phyloP scores from a whole-genome alignment of 2,888 invertebrate genomes.

The Drosophila anomalata region DNA sequence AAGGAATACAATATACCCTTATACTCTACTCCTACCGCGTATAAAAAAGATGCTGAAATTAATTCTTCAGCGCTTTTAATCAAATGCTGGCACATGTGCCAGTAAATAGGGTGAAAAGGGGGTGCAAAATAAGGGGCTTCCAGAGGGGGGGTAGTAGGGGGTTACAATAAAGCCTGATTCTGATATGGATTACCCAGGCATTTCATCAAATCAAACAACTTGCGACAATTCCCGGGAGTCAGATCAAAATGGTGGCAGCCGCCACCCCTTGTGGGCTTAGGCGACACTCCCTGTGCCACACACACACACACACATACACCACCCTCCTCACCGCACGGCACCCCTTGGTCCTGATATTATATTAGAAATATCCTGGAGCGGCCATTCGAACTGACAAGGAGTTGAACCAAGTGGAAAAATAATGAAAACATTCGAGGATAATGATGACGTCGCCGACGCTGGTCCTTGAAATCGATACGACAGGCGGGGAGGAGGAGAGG shows the following conservation, averaged over 20 bases:
- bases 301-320: conserved; percentile 17
- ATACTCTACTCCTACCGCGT: too few species aligned
- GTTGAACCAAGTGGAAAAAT: conserved; percentile 83
- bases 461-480: conserved; percentile 78
- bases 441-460: conserved; percentile 59
- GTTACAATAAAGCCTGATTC: conserved; percentile 1
- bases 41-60: conserved; percentile 54
- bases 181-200: conserved; percentile 48
- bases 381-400: conserved; percentile 82
- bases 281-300: background rate
- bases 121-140: too few species aligned
- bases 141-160: background rate
- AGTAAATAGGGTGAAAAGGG: conserved; percentile 6
- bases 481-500: conserved; percentile 28
- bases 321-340: conserved; percentile 20
- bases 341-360: conserved; percentile 11
- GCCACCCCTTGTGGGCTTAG: conserved; percentile 16
- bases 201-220: conserved; percentile 66
- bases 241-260: conserved; percentile 69
- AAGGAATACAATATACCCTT: too few species aligned
- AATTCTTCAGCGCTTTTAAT: conserved; percentile 80
- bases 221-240: conserved; percentile 67
- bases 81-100: conserved; percentile 81
- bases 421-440: conserved; percentile 82
- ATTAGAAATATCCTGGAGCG: conserved; percentile 36